Base-by-base conservation (phyloP, 53 echinoderm and acorn worm genomes). In the Henricia sp. region DNA sequence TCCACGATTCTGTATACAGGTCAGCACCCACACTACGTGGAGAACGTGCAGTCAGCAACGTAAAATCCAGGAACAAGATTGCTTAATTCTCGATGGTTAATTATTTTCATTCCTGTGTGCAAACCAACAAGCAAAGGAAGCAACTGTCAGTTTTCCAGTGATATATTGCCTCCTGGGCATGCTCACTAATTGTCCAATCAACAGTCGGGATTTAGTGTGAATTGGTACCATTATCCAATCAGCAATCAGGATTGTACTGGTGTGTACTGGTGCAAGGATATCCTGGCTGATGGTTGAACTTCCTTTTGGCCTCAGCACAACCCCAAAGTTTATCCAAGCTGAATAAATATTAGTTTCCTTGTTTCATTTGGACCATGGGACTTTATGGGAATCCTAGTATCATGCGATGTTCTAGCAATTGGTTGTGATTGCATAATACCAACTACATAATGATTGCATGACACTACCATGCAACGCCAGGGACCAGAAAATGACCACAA, bases 51-150 rank as follows among this genome's bases (percentile, higher is more conserved):
- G 23, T 24, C 58, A 6, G 26, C 21, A 43, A 46, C 46, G 29
- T 14, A 25, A 70, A 70, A 39, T 70, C 28, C 70, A 70, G 70
- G 70, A 70, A 70, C 70, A 43, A n/a, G n/a, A 70, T 70, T 29
- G 23, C 70, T 25, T 28, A 12, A 1, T n/a, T 70, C 70, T 17
- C 67, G 9, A 19, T 17, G 19, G 19, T n/a, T 55, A 28, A 44
- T 70, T 70, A 14, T 46, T 70, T 70, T 70, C 46, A 26, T 1
- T 3, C 27, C 12, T 2, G 27, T 17, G 24, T 67, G 19, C 10
- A 67, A 48, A 48, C 17, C 10, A 70, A 70, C 70, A 70, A 12
- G 70, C 13, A 27, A 25, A 70, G 70, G 70, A 70, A 43, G 17
- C 28, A 14, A 12, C 70, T 43, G 70, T 70, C 70, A 70, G n/a